Evolutionary conservation across 2,888 invertebrate species (phyloP), one percentile per base, ranked within the genome.

Genomic region (Tholera decimalis): DNA sequence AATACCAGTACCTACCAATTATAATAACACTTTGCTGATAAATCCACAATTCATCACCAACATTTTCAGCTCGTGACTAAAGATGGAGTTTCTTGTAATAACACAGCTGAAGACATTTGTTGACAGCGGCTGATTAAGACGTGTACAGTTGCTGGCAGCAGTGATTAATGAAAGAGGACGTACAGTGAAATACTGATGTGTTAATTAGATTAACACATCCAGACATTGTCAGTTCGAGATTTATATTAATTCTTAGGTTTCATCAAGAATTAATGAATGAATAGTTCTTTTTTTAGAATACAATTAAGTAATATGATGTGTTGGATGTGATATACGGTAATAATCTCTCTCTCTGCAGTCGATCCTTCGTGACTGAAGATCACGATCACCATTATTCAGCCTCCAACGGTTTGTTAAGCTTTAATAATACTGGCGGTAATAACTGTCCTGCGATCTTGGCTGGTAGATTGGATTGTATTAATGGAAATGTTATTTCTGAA

Each of bases 101-200:
- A 76, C 71, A 73, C 69, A 73, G 67, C 64, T 55, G 64, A 74
- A 81, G 81, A 79, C 83, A 83, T 70, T 72, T 66, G 83, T 65
- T 66, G 83, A 83, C 82, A 82, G 83, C 72, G 72, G 72, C 82
- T 82, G 82, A 82, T 82, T 82, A 82, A 82, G 78, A 73, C 76
- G 71, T 80, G 80, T 80, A 83, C 80, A 78, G 76, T 55, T 63
- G 63, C 58, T 57, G 78, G 80, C 83, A 80, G 85, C 83, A 83
- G 86, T 90, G 91, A 91, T 91, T 91, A 91, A 91, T 91, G 91
- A 85, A 86, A 87, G 84, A 75, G 76, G 82, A 85, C 80, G 82
- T 79, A 84, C 73, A 77, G 62, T 82, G 83, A 83, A 84, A 86
- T 88, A 87, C 88, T 87, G 88, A 86, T 86, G 89, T 86, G 91